Base-by-base conservation (phyloP, 2,113 vertebrate species). In the Cyanoramphus novaezelandiae region DNA sequence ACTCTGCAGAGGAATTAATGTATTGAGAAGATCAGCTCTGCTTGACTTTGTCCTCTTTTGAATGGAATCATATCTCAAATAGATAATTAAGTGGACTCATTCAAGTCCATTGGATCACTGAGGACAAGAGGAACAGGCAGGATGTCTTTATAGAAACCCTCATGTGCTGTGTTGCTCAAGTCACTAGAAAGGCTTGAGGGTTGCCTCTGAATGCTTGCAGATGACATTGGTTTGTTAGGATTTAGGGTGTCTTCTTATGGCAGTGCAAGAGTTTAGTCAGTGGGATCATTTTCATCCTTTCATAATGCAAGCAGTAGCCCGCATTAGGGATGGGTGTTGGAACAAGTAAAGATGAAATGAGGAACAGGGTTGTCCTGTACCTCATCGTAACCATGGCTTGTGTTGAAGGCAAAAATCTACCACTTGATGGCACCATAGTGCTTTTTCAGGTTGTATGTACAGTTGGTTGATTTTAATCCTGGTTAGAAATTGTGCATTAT, bases 391-490 rank as follows among this genome's bases (percentile, higher is more conserved):
- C 35, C 31, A 2, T 57, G 5, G 2, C 17, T 72, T 5, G 16
- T 39, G 41, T 81, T 81, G 5, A 37, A 60, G 19, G 62, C 17
- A 68, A 28, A 71, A 75, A n/a, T 29, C 21, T 37, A 19, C 95
- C 97, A 82, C 96, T 93, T 89, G 97, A 52, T 95, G 97, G 97
- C 93, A 80, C 92, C 86, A 6, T 84, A 62, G 86, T 84, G 68
- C 96, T 93, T 96, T 79, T 69, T 47, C 41, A 49, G 41, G 6
- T 11, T n/a, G 10, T 53, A 2, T 25, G 31, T 69, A 8, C 29
- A 55, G 33, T 55, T 71, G 29, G 2, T 76, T 89, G 35, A 7
- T 88, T 33, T 47, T 80, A 80, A 77, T 85, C 20, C 63, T 92
- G 77, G 33, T 24, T 84, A 49, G 78, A 74, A 82, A 35, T 78